Evolutionary conservation across 2,888 invertebrate genomes (phyloP).

Genomic region (Hermaeophaga mercurialis): DNA sequence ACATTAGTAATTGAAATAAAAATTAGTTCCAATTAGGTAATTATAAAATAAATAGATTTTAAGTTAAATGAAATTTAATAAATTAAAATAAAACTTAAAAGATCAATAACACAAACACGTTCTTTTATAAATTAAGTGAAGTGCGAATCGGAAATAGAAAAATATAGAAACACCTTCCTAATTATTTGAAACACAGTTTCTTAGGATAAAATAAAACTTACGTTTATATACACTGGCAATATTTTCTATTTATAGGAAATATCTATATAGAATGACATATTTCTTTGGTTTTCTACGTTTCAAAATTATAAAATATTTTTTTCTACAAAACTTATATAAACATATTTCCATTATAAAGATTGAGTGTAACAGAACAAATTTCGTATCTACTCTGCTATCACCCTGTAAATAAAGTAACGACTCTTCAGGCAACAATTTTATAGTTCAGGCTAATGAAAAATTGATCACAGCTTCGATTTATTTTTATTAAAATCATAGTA

Average conservation of each 20-base stretch:
- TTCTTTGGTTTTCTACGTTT: conserved; percentile 49
- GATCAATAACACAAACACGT: too few species aligned
- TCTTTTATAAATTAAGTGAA: too few species aligned
- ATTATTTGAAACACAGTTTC: conserved; percentile 14
- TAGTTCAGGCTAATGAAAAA: conserved; percentile 24
- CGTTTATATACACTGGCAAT: conserved; percentile 39
- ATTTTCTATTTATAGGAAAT: conserved; percentile 33
- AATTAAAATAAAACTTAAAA: too few species aligned
- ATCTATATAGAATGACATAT: conserved; percentile 37
- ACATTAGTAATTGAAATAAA: neutral
- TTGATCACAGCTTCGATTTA: neutral
- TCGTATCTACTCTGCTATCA: conserved; percentile 34
- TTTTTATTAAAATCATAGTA: too few species aligned
- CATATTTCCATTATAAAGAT: conserved; percentile 44
- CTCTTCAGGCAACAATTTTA: conserved; percentile 35
- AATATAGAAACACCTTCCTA: too few species aligned
- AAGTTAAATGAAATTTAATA: too few species aligned
- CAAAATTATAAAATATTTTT: conserved; percentile 45
- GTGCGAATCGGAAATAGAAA: too few species aligned
- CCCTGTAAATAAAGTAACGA: conserved; percentile 32
- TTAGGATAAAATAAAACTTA: conserved; percentile 12
- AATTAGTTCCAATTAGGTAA: neutral
- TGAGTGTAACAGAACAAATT: conserved; percentile 5
- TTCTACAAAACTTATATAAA: conserved; percentile 54
- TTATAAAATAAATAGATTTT: neutral